phyloP scores from a whole-genome alignment of 1,140 invertebrate genomes.

The Chrysoperla carnea region DNA sequence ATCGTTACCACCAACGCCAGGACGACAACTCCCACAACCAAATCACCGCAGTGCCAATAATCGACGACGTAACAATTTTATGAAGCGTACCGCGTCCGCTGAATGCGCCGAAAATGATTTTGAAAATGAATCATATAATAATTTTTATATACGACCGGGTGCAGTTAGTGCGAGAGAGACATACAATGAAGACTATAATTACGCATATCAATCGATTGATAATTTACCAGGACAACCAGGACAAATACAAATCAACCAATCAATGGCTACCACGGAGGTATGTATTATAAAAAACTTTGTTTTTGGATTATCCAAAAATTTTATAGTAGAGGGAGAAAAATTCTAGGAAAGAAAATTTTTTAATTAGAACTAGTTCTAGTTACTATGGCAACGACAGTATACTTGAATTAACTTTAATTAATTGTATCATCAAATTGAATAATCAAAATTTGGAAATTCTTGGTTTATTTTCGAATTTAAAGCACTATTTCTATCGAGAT shows the following conservation, averaged over 20 bases:
- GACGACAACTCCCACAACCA: conserved; percentile 30
- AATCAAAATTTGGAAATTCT: too few relatives aligned
- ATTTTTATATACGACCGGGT: conserved; percentile 17
- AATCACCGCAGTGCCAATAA: conserved; percentile 16
- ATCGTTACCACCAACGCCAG: conserved; percentile 32
- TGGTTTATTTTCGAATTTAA: too few relatives aligned
- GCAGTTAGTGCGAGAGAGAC: conserved; percentile 27
- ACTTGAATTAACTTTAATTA: too few relatives aligned
- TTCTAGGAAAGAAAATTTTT: too few relatives aligned
- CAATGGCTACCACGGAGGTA: neutral
- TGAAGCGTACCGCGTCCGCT: conserved; percentile 18
- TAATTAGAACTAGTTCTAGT: too few relatives aligned
- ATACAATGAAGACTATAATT: conserved; percentile 53
- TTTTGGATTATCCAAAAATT: conserved; percentile 21
- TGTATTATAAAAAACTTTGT: conserved; percentile 10
- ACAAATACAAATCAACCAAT: conserved; percentile 1
- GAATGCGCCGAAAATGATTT: conserved; percentile 15
- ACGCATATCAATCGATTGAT: conserved; percentile 39
- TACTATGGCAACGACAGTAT: too few relatives aligned
- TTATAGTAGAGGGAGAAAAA: conserved; percentile 21
- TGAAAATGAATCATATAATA: conserved; percentile 12
- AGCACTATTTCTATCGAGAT: too few relatives aligned
- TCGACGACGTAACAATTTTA: conserved; percentile 11
- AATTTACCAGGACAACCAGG: conserved; percentile 16
- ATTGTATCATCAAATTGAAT: too few relatives aligned